Conservation (phyloP, 2,797 vertebrate genomes). For the Brachymystax lenok region DNA sequence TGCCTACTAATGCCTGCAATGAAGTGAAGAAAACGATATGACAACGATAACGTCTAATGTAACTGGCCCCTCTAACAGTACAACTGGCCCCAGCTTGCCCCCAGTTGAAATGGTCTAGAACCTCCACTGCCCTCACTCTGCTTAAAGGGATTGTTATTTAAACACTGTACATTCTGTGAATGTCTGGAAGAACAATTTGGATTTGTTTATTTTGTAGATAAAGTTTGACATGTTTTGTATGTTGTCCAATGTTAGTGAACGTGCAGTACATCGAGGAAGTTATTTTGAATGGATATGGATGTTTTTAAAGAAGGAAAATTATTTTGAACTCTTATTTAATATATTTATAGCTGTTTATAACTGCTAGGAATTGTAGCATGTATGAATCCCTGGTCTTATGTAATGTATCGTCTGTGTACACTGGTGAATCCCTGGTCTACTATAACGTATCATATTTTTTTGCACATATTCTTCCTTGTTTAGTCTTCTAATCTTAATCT, state of each 20-base stretch:
- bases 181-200: not conserved
- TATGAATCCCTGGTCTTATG: not conserved
- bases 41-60: too few species aligned
- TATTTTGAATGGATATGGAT: not conserved
- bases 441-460: not conserved
- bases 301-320: too few species aligned
- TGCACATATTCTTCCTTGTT: not conserved
- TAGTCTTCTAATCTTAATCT: not conserved
- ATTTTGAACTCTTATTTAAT: not conserved
- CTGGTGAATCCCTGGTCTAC: not conserved
- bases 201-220: constrained; percentile 6
- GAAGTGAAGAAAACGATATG: too few species aligned
- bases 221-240: not conserved
- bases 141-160: constrained; percentile 21
- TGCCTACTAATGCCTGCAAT: too few species aligned
- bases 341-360: not conserved
- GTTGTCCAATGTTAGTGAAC: not conserved
- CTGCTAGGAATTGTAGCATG: not conserved
- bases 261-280: not conserved
- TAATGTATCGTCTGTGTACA: not conserved
- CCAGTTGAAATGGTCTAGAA: too few species aligned
- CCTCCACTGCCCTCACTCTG: not conserved
- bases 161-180: constrained; percentile 17
- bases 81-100: too few species aligned
- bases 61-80: too few species aligned